phyloP scores from a whole-genome alignment of 2,113 vertebrate genomes.

The Pan paniscus region DNA sequence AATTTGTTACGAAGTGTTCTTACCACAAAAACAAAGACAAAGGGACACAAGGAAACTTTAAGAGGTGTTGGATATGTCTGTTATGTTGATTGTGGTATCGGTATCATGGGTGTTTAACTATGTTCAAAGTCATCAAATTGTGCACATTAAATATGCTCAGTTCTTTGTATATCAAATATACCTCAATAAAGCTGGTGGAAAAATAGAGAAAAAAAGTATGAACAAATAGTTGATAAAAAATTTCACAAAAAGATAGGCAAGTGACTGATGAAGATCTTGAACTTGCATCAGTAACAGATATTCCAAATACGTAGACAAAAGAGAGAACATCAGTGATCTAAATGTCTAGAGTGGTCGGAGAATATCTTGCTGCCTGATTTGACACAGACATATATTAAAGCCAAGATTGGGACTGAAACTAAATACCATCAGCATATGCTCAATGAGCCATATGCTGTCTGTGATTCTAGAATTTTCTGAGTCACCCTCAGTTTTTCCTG shows the following conservation, averaged over 20 bases:
- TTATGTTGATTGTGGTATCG: neutral
- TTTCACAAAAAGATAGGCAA: neutral
- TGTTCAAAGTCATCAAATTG: neutral
- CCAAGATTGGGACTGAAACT: neutral
- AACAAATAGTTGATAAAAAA: neutral
- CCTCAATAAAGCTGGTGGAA: neutral
- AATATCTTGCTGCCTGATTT: neutral
- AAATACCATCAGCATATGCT: neutral
- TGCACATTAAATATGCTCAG: neutral
- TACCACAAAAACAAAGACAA: neutral
- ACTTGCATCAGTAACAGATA: neutral
- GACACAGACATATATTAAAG: neutral
- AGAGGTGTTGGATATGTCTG: no score
- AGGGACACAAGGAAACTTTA: neutral
- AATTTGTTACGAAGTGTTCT: neutral
- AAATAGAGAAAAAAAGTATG: neutral
- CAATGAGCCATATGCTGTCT: neutral
- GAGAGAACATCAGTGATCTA: neutral
- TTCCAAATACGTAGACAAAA: neutral
- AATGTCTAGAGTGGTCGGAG: neutral
- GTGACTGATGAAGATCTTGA: neutral
- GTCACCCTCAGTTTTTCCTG: neutral
- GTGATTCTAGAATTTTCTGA: neutral
- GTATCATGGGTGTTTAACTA: neutral
- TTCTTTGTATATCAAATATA: neutral